phyloP scores from a whole-genome alignment of 2,888 invertebrate species.

The Andrena fulva region DNA sequence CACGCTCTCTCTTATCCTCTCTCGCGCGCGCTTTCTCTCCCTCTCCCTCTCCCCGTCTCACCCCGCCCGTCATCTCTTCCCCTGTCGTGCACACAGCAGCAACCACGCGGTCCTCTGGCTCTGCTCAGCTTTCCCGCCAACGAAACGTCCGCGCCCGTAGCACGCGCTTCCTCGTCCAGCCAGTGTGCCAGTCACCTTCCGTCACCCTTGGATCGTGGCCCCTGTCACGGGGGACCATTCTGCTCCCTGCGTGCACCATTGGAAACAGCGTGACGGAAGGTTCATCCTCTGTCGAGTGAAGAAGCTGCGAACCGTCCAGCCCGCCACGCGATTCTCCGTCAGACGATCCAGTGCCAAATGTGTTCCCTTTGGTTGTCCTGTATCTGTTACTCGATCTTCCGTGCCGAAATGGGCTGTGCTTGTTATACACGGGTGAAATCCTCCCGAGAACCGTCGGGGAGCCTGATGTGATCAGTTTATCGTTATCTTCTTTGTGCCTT shows the following conservation, averaged over 20 bases:
- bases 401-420: conserved; percentile 35
- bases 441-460: neutral
- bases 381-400: neutral
- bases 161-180: neutral
- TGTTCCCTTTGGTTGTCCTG: neutral
- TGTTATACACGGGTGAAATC: neutral
- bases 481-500: conserved; percentile 14
- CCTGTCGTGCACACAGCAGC: conserved; percentile 14
- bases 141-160: conserved; percentile 12
- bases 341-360: conserved; percentile 37
- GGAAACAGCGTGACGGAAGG: conserved; percentile 9
- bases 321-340: neutral
- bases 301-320: neutral
- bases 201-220: neutral
- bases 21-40: conserved; percentile 29
- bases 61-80: conserved; percentile 20
- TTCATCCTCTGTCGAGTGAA: neutral
- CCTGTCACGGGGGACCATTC: neutral
- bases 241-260: neutral
- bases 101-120: conserved; percentile 52
- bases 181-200: conserved; percentile 15
- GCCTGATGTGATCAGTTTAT: conserved; percentile 7
- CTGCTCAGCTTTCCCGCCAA: conserved; percentile 65
- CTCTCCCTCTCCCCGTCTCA: conserved; percentile 9
- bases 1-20: conserved; percentile 42